A percentile compares a stretch with the other conserved stretches of the same genome.
Conservation (phyloP, 1,140 invertebrate species). For the Drosophila jambulina region DNA sequence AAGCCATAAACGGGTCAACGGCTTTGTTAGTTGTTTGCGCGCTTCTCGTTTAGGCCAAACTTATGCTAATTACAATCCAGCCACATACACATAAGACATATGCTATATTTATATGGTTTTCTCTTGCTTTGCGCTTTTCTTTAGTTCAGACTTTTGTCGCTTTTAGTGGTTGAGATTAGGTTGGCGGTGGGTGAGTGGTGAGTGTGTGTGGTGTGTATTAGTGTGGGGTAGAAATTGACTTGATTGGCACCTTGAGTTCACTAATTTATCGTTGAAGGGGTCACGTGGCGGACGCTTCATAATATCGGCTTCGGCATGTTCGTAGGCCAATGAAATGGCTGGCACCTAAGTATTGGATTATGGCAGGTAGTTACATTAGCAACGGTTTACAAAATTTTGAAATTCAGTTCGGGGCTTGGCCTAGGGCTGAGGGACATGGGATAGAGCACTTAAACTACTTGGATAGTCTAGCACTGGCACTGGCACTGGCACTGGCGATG, state of each 20-base stretch:
- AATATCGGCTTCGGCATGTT: constrained; percentile 99
- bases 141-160: constrained; percentile 42
- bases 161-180: constrained; percentile 64
- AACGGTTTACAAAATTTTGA: constrained; percentile 60
- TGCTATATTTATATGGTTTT: constrained; percentile 67
- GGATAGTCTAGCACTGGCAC: constrained; percentile 29
- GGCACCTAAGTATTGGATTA: constrained; percentile 91
- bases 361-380: constrained; percentile 78
- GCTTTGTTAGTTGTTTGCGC: constrained; percentile 42
- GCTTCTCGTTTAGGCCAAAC: constrained; percentile 55
- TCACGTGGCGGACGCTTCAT: constrained; percentile 99
- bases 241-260: constrained; percentile 97
- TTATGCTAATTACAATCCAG: constrained; percentile 80
- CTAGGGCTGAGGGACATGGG: constrained; percentile 15
- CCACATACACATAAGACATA: constrained; percentile 79
- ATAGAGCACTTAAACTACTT: constrained; percentile 52
- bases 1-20: constrained; percentile 62
- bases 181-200: constrained; percentile 32
- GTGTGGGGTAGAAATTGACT: constrained; percentile 75
- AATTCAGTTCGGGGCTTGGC: constrained; percentile 23
- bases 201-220: constrained; percentile 33
- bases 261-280: constrained; percentile 97
- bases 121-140: constrained; percentile 49
- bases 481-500: constrained; percentile 17
- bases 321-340: constrained; percentile 99